These are phyloP conservation scores for Vanessa tameamea DNA, from an alignment of 1,140 invertebrate genomes.

Conservation along the genomic window DNA sequence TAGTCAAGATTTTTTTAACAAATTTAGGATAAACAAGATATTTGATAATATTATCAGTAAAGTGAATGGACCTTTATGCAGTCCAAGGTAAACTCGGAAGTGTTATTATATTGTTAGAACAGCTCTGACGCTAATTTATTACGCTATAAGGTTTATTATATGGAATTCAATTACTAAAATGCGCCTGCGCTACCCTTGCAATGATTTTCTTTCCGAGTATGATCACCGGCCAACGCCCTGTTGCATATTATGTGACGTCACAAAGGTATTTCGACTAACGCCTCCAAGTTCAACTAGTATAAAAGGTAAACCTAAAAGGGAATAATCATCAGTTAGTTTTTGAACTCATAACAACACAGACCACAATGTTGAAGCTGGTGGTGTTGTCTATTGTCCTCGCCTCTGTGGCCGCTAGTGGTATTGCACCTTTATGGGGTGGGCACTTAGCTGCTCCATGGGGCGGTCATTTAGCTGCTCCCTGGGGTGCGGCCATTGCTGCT, in stretches of 20 bases:
- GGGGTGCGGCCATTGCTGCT: conserved; percentile 46
- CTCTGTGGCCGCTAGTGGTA: conserved; percentile 64
- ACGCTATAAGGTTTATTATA: conserved; percentile 22
- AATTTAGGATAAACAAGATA: conserved; percentile 22
- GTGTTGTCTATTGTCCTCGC: conserved; percentile 67
- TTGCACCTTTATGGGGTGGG: conserved; percentile 46
- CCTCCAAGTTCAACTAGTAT: conserved; percentile 61
- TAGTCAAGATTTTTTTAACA: background rate
- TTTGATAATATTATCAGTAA: conserved; percentile 23
- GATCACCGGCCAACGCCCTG: conserved; percentile 59
- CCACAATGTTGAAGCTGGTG: conserved; percentile 79
- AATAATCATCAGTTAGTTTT: conserved; percentile 56
- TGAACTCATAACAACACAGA: conserved; percentile 74
- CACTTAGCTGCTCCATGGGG: conserved; percentile 32
- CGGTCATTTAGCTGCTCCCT: conserved; percentile 25
- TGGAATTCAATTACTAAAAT: conserved; percentile 13
- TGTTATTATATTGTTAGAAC: conserved; percentile 28
- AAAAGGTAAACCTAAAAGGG: conserved; percentile 54
- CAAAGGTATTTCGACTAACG: conserved; percentile 65
- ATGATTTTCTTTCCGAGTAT: conserved; percentile 56
- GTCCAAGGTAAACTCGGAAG: conserved; percentile 57
- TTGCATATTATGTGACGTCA: conserved; percentile 62
- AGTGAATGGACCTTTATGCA: conserved; percentile 68
- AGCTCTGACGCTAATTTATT: conserved; percentile 17
- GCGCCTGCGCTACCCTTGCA: conserved; percentile 46